A percentile compares a stretch with the other conserved stretches of the same genome.
Conservation (phyloP, 2,113 vertebrate genomes). For the Sceloporus undulatus region DNA sequence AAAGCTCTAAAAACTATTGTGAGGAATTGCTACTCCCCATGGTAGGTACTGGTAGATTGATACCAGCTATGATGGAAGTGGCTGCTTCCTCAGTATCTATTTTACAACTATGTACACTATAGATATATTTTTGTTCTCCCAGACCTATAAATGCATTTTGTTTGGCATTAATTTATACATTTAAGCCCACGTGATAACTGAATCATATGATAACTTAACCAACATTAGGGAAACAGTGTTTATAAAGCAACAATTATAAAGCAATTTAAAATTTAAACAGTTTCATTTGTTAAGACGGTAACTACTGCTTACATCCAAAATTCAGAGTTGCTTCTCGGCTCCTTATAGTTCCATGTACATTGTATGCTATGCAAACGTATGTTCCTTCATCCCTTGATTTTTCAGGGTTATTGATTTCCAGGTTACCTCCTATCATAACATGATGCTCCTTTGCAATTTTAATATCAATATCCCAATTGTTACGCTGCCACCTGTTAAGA, state of each 20-base stretch:
- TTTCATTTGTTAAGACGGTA: not conserved
- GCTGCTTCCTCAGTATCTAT: no score
- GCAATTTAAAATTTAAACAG: not conserved
- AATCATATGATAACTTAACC: not conserved
- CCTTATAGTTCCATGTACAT: slow-evolving; percentile 88
- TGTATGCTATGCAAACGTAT: slow-evolving; percentile 90
- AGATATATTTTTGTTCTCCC: not conserved
- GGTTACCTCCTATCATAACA: slow-evolving; percentile 89
- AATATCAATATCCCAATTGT: slow-evolving; percentile 84
- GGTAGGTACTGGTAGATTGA: no score
- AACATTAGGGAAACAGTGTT: not conserved
- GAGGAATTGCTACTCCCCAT: not conserved
- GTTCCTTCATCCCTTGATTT: slow-evolving; percentile 87
- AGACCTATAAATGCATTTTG: accelerated
- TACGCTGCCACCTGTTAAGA: slow-evolving; percentile 87
- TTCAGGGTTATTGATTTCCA: slow-evolving; percentile 89
- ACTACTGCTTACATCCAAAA: slow-evolving; percentile 92
- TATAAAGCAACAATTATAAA: not conserved
- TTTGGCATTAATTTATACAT: not conserved
- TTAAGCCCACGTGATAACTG: not conserved
- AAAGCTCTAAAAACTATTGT: not conserved
- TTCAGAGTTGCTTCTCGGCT: slow-evolving; percentile 89
- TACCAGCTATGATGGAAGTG: not conserved
- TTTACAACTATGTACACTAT: no score
- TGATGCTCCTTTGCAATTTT: slow-evolving; percentile 79